Base-by-base conservation (phyloP, 2,888 invertebrate genomes). In the Cheilosia soror region DNA sequence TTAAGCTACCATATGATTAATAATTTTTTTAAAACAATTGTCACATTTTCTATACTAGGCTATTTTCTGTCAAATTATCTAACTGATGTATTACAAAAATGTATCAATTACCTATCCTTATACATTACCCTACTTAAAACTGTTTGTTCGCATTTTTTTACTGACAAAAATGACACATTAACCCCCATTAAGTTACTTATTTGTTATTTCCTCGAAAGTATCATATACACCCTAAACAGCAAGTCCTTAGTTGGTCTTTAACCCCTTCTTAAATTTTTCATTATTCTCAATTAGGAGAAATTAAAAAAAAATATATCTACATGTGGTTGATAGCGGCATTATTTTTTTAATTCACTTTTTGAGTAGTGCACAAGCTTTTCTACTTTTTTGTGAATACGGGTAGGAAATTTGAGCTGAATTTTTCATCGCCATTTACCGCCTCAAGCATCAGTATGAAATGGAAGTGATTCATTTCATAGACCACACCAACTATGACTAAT, bases 391-490 rank as follows among this genome's bases (percentile, higher is more conserved):
- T 6, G 25, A 33, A 20, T 65, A 57, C 37, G 33, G 69, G 51
- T n/a, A 20, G 15, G n/a, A 40, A 65, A 51, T 62, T 51, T 42
- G n/a, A 63, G 44, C 62, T 31, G 44, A 44, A 5, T 40, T 42
- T 47, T 63, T 58, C 33, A 51, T 65, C 42, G 33, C 49, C 58
- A 72, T 65, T 65, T 9, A 65, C 49, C 58, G 40, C 78, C 71
- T 42, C 1, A 15, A 58, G 71, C 40, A 49, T 57, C n/a, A 44
- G 53, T 69, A 49, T 53, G 53, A 20, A 1, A 53, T 40, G 42
- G 53, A 69, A 69, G 55, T 66, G 60, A 44, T 69, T 62, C 37
- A 69, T 69, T 49, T 55, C 60, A 44, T 25, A 13, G 5, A 25
- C 27, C 51, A 29, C 11, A 51, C n/a, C 2, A 27, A 51, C 5